phyloP scores from a whole-genome alignment of 2,888 invertebrate genomes.

The Oscheius myriophilus region DNA sequence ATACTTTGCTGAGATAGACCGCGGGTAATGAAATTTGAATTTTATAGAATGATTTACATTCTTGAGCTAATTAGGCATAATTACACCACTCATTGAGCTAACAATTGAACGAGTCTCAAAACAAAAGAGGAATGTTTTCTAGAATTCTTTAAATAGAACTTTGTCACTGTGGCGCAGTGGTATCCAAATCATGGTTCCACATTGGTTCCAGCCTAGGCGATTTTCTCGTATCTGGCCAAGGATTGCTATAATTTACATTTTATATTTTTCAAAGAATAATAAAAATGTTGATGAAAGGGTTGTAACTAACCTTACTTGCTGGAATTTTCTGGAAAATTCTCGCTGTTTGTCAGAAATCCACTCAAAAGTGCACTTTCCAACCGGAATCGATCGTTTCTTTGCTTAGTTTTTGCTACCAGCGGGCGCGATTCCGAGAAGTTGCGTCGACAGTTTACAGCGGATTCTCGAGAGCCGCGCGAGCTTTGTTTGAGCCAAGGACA shows the following conservation, averaged over 20 bases:
- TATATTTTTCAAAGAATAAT: neutral
- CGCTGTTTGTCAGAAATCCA: neutral
- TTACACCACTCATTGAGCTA: too few species aligned
- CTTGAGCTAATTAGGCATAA: too few species aligned
- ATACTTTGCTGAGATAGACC: too few species aligned
- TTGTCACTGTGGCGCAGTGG: too few species aligned
- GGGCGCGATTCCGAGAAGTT: conserved; percentile 16
- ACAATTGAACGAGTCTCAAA: too few species aligned
- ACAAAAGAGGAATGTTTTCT: too few species aligned
- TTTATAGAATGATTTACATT: too few species aligned
- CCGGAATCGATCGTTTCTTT: neutral
- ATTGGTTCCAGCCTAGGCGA: neutral
- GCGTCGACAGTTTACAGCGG: conserved; percentile 27
- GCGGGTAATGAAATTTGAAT: too few species aligned
- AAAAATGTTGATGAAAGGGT: conserved; percentile 1
- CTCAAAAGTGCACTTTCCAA: neutral
- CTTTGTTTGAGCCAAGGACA: conserved; percentile 27
- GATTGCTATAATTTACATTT: neutral
- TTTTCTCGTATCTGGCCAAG: neutral
- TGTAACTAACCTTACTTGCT: neutral
- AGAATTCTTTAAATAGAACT: too few species aligned
- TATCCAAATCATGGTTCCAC: too few species aligned
- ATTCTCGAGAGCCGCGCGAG: conserved; percentile 26
- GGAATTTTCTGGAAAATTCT: neutral
- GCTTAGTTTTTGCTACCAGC: conserved; percentile 11